Conservation (phyloP, 2,113 vertebrate species). For the Lanius collurio region DNA sequence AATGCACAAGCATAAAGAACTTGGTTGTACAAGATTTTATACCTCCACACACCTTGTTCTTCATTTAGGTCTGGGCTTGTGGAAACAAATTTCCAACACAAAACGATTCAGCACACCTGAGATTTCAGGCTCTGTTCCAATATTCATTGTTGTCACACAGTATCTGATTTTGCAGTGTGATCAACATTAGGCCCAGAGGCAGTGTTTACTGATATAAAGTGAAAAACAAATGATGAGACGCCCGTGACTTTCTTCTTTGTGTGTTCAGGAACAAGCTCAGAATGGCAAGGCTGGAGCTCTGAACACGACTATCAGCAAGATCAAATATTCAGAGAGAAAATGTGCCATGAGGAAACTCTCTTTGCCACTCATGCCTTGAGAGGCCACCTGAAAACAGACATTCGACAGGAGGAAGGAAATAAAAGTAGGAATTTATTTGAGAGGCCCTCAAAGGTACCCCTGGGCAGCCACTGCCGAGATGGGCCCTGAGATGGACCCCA, state of each 20-base stretch:
- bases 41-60: background rate
- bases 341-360: fast-evolving
- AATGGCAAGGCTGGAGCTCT: background rate
- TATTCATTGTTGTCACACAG: background rate
- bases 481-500: no score
- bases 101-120: background rate
- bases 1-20: background rate
- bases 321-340: background rate
- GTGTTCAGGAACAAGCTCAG: background rate
- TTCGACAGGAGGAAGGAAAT: no score
- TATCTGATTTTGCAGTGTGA: background rate
- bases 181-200: background rate
- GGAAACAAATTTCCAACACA: background rate
- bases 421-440: no score
- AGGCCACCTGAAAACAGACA: no score
- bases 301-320: background rate
- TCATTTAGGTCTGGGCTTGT: background rate
- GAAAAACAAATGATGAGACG: background rate
- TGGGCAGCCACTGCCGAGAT: no score
- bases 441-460: no score
- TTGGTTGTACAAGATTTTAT: background rate
- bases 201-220: background rate
- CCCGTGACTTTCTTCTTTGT: background rate
- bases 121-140: background rate
- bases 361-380: background rate